Conservation (phyloP, 2,888 invertebrate genomes). For the Drepana falcataria region DNA sequence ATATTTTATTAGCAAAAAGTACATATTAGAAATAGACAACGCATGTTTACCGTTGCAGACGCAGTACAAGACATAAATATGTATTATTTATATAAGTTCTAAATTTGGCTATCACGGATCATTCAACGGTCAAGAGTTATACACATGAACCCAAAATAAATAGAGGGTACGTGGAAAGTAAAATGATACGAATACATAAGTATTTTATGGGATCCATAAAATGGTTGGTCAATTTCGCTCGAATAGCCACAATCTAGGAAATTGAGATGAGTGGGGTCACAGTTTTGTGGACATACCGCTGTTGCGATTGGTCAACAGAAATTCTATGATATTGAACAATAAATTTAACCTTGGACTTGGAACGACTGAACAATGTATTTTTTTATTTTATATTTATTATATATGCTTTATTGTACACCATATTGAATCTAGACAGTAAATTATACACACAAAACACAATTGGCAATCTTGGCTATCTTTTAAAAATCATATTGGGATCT, state of each 20-base stretch:
- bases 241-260: slow-evolving; percentile 38
- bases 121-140: neutral
- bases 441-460: too few species aligned
- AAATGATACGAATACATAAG: slow-evolving; percentile 56
- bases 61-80: too few species aligned
- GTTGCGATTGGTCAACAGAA: slow-evolving; percentile 1
- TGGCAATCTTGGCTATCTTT: too few species aligned
- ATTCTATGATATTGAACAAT: neutral
- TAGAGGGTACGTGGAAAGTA: slow-evolving; percentile 38
- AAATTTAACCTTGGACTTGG: neutral
- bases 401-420: too few species aligned
- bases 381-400: too few species aligned
- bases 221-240: slow-evolving; percentile 39
- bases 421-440: too few species aligned
- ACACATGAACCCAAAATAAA: slow-evolving; percentile 4
- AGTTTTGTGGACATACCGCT: slow-evolving; percentile 8
- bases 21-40: too few species aligned
- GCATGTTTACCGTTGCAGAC: too few species aligned
- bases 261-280: slow-evolving; percentile 40
- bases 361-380: too few species aligned
- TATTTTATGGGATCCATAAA: slow-evolving; percentile 57
- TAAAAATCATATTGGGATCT: too few species aligned
- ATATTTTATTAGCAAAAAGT: too few species aligned
- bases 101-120: neutral
- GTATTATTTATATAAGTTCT: neutral